Conservation (phyloP, 2,797 vertebrate genomes). For the Serranus cabrilla region DNA sequence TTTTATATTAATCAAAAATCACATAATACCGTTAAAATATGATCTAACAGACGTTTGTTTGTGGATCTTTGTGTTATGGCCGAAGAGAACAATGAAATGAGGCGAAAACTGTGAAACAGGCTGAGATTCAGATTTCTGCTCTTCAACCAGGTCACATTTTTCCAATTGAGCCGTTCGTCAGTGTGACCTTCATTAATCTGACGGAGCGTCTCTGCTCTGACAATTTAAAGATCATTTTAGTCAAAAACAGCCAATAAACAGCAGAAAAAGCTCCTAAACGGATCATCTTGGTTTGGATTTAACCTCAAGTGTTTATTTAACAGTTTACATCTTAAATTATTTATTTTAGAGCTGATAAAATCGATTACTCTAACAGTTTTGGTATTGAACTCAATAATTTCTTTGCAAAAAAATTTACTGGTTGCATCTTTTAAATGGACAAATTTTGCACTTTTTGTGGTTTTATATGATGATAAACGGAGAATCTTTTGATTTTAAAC, state of each 20-base stretch:
- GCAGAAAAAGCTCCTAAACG: neutral
- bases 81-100: neutral
- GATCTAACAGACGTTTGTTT: neutral
- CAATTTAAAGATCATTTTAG: neutral
- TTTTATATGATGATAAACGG: neutral
- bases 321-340: neutral
- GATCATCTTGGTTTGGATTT: neutral
- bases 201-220: neutral
- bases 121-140: neutral
- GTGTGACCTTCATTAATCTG: constrained; percentile 23
- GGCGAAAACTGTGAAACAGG: neutral
- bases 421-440: neutral
- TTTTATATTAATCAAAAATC: neutral
- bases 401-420: fast-evolving
- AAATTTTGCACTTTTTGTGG: neutral
- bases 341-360: neutral
- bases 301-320: neutral
- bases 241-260: neutral
- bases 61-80: too few species aligned
- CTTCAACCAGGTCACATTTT: constrained; percentile 24
- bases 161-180: neutral
- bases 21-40: neutral
- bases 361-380: neutral
- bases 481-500: neutral
- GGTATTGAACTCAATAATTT: neutral